phyloP scores from a whole-genome alignment of 2,113 vertebrate genomes.

The Noturus placidus region DNA sequence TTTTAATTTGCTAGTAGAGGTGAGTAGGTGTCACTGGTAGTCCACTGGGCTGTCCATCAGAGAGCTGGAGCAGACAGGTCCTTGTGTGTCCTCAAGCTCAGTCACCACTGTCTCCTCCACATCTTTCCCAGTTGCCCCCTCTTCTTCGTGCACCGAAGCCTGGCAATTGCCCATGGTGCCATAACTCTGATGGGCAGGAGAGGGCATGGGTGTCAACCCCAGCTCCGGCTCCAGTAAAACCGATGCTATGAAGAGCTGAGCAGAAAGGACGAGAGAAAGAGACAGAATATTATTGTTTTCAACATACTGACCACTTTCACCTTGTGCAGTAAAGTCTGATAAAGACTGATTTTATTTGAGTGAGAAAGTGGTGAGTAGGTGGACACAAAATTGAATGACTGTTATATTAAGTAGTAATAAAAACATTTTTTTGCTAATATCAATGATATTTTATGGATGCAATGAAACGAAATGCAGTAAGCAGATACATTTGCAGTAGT shows the following conservation, averaged over 20 bases:
- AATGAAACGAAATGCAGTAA: neutral
- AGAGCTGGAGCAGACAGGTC: constrained; percentile 71
- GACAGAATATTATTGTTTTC: neutral
- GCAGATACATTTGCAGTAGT: constrained; percentile 84
- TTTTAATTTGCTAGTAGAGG: constrained; percentile 42
- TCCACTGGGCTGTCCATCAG: constrained; percentile 78
- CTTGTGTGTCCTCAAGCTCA: constrained; percentile 78
- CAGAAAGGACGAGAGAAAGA: constrained; percentile 44
- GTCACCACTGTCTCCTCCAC: constrained; percentile 76
- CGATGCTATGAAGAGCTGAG: constrained; percentile 89
- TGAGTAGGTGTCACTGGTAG: constrained; percentile 75
- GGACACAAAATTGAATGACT: neutral
- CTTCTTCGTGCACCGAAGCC: constrained; percentile 71
- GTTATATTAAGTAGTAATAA: constrained; percentile 3
- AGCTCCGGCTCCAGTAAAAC: constrained; percentile 91
- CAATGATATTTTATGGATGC: neutral
- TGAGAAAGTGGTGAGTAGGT: neutral
- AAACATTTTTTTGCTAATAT: constrained; percentile 21
- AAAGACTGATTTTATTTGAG: neutral
- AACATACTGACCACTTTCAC: neutral
- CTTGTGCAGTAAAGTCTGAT: neutral
- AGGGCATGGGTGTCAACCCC: constrained; percentile 87
- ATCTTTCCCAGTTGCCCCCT: constrained; percentile 67
- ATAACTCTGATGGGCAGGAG: constrained; percentile 89
- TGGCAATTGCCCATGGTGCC: constrained; percentile 86